Conservation (phyloP, 2,113 vertebrate species). For the Polypterus senegalus region DNA sequence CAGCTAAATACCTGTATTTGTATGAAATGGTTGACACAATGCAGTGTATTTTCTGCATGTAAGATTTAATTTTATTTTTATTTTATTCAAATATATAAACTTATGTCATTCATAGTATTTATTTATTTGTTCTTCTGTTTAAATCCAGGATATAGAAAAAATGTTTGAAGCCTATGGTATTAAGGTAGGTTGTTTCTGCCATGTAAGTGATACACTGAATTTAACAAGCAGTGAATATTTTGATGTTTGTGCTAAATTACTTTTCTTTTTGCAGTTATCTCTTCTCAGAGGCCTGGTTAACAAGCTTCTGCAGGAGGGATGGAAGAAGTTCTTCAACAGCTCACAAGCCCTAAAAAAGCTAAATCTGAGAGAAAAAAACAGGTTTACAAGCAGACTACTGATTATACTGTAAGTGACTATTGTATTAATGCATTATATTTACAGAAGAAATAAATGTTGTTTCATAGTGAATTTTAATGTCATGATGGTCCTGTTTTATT, state of each 20-base stretch:
- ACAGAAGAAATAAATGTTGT: too few species aligned
- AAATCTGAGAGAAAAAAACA: conserved; percentile 34
- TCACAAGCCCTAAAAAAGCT: conserved; percentile 28
- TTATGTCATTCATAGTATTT: background rate
- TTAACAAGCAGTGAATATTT: background rate
- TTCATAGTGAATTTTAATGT: too few species aligned
- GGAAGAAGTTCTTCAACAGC: conserved; percentile 44
- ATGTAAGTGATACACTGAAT: too few species aligned
- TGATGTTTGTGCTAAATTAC: conserved; percentile 5
- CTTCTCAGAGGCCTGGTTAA: conserved; percentile 67
- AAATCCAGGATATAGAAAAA: conserved; percentile 61
- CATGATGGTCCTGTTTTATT: too few species aligned
- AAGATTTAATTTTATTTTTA: too few species aligned
- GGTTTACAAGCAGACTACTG: conserved; percentile 29
- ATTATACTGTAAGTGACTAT: conserved; percentile 35
- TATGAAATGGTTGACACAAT: too few species aligned
- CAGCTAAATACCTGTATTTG: too few species aligned
- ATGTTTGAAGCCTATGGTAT: conserved; percentile 75
- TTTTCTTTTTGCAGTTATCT: conserved; percentile 46
- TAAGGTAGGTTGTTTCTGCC: conserved; percentile 46
- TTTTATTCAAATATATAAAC: too few species aligned
- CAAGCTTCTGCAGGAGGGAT: conserved; percentile 49
- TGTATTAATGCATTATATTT: too few species aligned
- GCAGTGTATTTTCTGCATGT: too few species aligned
- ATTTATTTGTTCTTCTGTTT: conserved; percentile 14